A percentile compares a stretch with the other conserved stretches of the same genome.
These are phyloP conservation scores for Oophaga sylvatica DNA, from an alignment of 2,797 vertebrate genomes.

Conservation along the genomic window DNA sequence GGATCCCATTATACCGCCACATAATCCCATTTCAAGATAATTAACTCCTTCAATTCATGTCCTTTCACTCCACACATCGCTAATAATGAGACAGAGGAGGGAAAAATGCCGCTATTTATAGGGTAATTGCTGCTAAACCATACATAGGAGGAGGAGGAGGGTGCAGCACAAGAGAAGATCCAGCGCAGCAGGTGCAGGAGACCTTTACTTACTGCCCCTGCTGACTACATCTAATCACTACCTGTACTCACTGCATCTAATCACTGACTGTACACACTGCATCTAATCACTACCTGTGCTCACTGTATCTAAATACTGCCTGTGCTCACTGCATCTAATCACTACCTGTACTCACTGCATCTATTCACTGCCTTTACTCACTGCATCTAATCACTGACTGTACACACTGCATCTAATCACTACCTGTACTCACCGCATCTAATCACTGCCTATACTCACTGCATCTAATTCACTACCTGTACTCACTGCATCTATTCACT, in stretches of 20 bases:
- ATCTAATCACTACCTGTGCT: not conserved
- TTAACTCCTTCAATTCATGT: conserved; percentile 52
- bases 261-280: not conserved
- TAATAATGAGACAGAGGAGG: not conserved
- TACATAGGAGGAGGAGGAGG: not conserved
- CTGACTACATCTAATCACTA: not conserved
- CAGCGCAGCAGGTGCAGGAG: not conserved
- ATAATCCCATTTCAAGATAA: conserved; percentile 46
- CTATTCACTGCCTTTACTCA: not conserved
- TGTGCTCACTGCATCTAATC: not conserved
- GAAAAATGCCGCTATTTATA: not conserved
- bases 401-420: not conserved
- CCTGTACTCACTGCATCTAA: too few relatives aligned
- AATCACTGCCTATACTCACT: not conserved
- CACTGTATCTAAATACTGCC: not conserved
- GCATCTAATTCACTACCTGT: too few relatives aligned
- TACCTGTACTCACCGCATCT: not conserved
- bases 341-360: not conserved
- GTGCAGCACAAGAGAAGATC: not conserved
- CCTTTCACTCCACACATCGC: not conserved
- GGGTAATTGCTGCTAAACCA: conserved; percentile 9
- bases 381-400: not conserved
- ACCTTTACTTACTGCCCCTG: not conserved
- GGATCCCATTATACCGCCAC: conserved; percentile 38
- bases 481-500: too few relatives aligned